A percentile compares a stretch with the other conserved stretches of the same genome.
These are phyloP conservation scores for Pungitius pungitius DNA, from an alignment of 2,113 vertebrate genomes.

Conservation along the genomic window DNA sequence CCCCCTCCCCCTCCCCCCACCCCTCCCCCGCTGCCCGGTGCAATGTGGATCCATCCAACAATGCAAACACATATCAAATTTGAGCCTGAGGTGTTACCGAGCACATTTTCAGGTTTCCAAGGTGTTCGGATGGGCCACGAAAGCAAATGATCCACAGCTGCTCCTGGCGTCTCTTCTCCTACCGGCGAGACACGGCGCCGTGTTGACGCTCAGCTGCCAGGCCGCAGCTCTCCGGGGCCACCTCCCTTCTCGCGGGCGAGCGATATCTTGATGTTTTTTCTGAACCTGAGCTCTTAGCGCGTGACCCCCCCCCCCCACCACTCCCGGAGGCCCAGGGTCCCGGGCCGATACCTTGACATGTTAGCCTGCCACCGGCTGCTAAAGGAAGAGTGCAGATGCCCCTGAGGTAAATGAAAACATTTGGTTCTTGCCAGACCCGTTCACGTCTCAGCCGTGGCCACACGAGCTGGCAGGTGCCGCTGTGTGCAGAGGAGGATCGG, in stretches of 20 bases:
- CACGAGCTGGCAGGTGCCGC: constrained; percentile 78
- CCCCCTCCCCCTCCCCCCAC: constrained; percentile 8
- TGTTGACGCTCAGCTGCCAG: background rate
- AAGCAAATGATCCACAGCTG: constrained; percentile 27
- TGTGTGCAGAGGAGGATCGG: constrained; percentile 68
- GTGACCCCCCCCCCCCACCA: constrained; percentile 43
- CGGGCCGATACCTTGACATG: constrained; percentile 71
- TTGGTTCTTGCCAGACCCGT: constrained; percentile 79
- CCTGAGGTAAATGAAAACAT: constrained; percentile 80
- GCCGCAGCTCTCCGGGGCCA: background rate
- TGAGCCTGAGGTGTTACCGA: constrained; percentile 59
- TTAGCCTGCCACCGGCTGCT: constrained; percentile 67
- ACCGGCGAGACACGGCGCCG: no score
- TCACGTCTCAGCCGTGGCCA: constrained; percentile 74
- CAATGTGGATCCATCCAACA: constrained; percentile 62
- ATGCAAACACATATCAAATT: constrained; percentile 60
- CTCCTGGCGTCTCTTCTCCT: constrained; percentile 20
- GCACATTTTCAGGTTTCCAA: constrained; percentile 57
- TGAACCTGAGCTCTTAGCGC: constrained; percentile 56
- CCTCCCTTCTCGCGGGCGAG: constrained; percentile 9
- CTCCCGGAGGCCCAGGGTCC: constrained; percentile 68
- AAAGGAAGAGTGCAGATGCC: constrained; percentile 73
- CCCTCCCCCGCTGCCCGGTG: constrained; percentile 54
- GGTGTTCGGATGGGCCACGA: constrained; percentile 45
- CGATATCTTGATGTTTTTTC: constrained; percentile 59